A percentile compares a stretch with the other conserved stretches of the same genome.
phyloP scores from a whole-genome alignment of 2,113 vertebrate genomes.

The Ascaphus truei region DNA sequence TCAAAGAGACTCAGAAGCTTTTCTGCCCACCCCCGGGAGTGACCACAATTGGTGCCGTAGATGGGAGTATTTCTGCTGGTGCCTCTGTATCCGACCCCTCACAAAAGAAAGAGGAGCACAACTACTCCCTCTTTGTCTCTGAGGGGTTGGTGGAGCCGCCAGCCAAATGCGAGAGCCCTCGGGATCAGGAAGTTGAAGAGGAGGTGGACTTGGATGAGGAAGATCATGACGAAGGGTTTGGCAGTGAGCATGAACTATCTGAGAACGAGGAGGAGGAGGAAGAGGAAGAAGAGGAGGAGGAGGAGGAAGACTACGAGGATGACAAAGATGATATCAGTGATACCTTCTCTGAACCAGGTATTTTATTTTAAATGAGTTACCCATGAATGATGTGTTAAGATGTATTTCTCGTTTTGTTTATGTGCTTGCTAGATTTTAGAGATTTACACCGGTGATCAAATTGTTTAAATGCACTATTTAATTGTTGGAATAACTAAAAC shows the following conservation, averaged over 20 bases:
- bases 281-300: constrained; percentile 79
- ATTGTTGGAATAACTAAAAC: too few species aligned
- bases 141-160: constrained; percentile 68
- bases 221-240: constrained; percentile 96
- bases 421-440: too few species aligned
- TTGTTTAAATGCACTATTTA: too few species aligned
- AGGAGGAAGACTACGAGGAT: constrained; percentile 70
- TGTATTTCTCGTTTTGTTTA: too few species aligned
- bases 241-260: constrained; percentile 92
- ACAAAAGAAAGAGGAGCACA: constrained; percentile 96
- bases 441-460: too few species aligned
- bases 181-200: constrained; percentile 68
- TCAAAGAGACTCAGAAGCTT: constrained; percentile 72
- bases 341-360: constrained; percentile 96
- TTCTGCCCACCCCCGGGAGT: constrained; percentile 61
- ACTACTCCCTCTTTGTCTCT: constrained; percentile 92
- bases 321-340: constrained; percentile 96
- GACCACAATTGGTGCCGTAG: constrained; percentile 56
- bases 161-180: constrained; percentile 70
- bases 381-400: not conserved
- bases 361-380: not conserved
- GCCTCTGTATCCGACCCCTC: constrained; percentile 66
- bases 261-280: constrained; percentile 90
- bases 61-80: constrained; percentile 61
- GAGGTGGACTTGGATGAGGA: constrained; percentile 87